Conservation (phyloP, 2,797 vertebrate species). For the Somateria mollissima region DNA sequence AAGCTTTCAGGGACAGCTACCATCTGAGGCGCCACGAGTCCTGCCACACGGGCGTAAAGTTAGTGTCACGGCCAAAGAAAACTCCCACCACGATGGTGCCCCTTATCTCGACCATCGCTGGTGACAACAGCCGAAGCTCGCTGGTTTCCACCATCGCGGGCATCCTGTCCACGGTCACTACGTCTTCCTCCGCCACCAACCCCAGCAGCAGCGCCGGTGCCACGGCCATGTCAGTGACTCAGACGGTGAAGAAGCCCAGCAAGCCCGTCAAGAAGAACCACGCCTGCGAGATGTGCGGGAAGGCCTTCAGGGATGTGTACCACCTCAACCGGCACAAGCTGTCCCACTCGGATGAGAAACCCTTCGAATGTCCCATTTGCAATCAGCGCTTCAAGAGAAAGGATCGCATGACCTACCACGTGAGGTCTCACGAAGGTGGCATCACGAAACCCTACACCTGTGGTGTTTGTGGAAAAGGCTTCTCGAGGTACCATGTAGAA, state of each 20-base stretch:
- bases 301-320: constrained; percentile 97
- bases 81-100: constrained; percentile 92
- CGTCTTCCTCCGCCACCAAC: constrained; percentile 89
- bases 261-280: constrained; percentile 98
- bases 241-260: constrained; percentile 90
- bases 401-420: constrained; percentile 98
- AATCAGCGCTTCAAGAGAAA: constrained; percentile 99
- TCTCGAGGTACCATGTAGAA: constrained; percentile 89
- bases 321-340: constrained; percentile 98
- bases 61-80: constrained; percentile 97
- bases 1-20: constrained; percentile 98
- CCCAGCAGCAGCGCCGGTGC: constrained; percentile 82
- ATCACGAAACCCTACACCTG: constrained; percentile 98
- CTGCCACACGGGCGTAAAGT: constrained; percentile 96
- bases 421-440: constrained; percentile 95
- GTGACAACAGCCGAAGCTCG: constrained; percentile 90
- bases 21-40: constrained; percentile 96
- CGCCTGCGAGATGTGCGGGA: constrained; percentile 97
- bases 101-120: constrained; percentile 93
- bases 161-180: constrained; percentile 93
- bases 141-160: constrained; percentile 94
- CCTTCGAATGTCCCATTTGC: constrained; percentile 97
- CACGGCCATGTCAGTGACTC: constrained; percentile 81
- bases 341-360: constrained; percentile 96
- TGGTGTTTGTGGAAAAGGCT: constrained; percentile 97